phyloP scores from a whole-genome alignment of 35 echinoderm and acorn worm genomes.

The Lytechinus variegatus region DNA sequence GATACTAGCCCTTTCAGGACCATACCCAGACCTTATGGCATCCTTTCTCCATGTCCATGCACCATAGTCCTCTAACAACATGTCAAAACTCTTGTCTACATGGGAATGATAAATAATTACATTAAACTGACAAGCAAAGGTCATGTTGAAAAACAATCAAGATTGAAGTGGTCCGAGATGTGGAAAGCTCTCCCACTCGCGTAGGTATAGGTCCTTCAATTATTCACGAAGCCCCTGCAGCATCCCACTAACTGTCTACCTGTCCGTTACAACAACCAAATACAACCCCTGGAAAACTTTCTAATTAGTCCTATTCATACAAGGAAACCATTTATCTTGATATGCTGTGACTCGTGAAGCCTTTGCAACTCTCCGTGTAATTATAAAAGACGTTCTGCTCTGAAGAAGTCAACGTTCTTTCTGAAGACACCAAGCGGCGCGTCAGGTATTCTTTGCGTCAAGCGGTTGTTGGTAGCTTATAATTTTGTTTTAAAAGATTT shows the following conservation, averaged over 20 bases:
- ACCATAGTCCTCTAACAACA: not conserved
- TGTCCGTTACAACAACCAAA: not conserved
- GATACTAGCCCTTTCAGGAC: too few species aligned
- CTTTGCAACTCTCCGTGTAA: not conserved
- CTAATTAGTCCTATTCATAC: not conserved
- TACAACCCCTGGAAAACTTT: not conserved
- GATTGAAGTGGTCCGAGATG: not conserved
- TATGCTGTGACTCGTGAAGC: not conserved
- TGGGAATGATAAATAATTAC: conserved; percentile 3
- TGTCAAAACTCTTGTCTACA: not conserved
- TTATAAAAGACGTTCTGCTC: not conserved
- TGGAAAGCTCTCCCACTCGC: not conserved
- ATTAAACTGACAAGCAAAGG: not conserved
- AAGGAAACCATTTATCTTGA: not conserved
- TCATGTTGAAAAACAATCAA: not conserved
- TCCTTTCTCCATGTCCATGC: not conserved
- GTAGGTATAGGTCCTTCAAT: not conserved
- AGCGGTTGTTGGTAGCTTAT: not conserved
- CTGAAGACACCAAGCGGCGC: not conserved
- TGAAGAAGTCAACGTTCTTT: not conserved
- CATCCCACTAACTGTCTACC: not conserved
- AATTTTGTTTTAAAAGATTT: not conserved
- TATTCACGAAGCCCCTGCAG: not conserved
- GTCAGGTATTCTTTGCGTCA: not conserved
- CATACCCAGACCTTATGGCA: too few species aligned